Base-by-base conservation (phyloP, 2,797 vertebrate genomes). In the Todus mexicanus region DNA sequence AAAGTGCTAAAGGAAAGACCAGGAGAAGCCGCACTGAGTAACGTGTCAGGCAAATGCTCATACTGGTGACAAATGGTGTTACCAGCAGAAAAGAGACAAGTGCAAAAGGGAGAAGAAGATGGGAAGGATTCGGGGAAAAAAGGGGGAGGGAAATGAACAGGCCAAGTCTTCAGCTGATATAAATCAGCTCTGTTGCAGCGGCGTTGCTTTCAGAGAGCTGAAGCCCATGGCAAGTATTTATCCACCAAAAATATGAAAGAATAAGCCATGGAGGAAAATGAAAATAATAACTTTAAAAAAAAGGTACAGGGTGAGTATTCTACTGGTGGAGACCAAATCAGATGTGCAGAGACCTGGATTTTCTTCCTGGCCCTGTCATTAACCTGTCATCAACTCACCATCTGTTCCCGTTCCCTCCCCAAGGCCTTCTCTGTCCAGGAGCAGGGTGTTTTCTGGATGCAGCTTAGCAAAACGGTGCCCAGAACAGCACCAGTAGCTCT, bases 61-160 rank as follows among this genome's bases (percentile, higher is more conserved):
- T 2, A 18, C 76, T 87, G 94, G 86, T 96, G 96, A 92, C 94
- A 95, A 96, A 84, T 42, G 87, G 87, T 35, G 87, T 87, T 78
- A 84, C 69, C 87, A 89, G 90, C 84, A 60, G 4, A 11, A 42
- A 56, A 53, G 65, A 92, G 90, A 95, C 82, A 95, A 93, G 82
- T 66, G 84, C 70, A 83, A 51, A 83, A 84, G 69, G 50, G 81
- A 80, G 27, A 79, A 71, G 45, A 40, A 60, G 64, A 60, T 84
- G 61, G 72, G 50, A 63, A 87, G 29, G 66, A 75, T 60, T 64
- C 31, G 16, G 47, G 72, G 78, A 19, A 76, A 79, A 66, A n/a
- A 8, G 9, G 17, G 47, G 31, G n/a, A 83, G 47, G 65, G 64
- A 84, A 89, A 77, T 11, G 23, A 80, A 86, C 20, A 73, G 51